Conservation (phyloP, 2,113 vertebrate genomes). For the Cisticola juncidis region DNA sequence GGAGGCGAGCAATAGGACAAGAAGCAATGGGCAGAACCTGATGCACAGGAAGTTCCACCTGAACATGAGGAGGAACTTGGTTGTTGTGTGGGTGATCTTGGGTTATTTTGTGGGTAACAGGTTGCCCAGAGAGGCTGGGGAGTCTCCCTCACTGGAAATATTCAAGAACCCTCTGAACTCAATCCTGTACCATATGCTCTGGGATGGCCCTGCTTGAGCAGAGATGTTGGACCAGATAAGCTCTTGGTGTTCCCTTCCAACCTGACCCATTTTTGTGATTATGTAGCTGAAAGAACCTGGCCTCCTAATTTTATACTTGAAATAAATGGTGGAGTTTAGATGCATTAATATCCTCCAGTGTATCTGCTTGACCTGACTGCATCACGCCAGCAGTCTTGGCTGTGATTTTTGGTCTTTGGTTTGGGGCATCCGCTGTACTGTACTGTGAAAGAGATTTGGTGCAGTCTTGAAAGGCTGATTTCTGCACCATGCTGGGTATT, state of each 20-base stretch:
- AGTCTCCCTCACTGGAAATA: neutral
- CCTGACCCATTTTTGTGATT: neutral
- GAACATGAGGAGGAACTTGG: neutral
- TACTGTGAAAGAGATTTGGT: neutral
- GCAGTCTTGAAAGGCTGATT: neutral
- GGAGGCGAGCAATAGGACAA: accelerated
- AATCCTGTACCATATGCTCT: neutral
- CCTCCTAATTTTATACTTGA: neutral
- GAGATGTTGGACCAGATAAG: neutral
- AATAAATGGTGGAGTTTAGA: neutral
- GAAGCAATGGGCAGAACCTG: neutral
- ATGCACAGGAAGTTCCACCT: neutral
- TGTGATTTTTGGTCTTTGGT: neutral
- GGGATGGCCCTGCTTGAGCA: neutral
- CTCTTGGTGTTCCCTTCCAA: neutral
- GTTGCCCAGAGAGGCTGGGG: neutral
- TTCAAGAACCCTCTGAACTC: neutral
- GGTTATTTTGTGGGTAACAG: neutral
- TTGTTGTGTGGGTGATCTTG: neutral
- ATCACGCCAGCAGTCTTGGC: accelerated
- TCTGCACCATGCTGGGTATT: neutral
- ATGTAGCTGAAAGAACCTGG: neutral
- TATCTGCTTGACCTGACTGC: neutral
- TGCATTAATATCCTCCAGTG: neutral
- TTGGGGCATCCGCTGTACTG: accelerated